Conservation (phyloP, 2,797 vertebrate species). For the Capromys pilorides region DNA sequence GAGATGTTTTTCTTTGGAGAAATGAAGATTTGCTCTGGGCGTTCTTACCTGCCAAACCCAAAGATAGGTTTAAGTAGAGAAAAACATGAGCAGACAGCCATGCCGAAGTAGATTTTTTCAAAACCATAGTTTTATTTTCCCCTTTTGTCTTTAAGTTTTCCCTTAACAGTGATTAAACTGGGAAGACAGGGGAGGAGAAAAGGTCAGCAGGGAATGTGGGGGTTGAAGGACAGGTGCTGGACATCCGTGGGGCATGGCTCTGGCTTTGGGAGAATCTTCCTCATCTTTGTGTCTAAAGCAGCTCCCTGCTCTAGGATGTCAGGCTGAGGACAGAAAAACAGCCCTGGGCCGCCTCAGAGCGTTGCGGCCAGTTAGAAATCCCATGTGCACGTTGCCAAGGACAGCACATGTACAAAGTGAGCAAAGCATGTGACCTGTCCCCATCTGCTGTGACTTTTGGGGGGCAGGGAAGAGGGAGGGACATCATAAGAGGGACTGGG, state of each 20-base stretch:
- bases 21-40: not conserved
- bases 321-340: not conserved
- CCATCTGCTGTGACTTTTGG: accelerated
- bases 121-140: not conserved
- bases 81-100: not conserved
- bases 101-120: not conserved
- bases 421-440: not conserved
- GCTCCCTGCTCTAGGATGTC: not conserved
- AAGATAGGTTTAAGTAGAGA: not conserved
- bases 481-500: not conserved
- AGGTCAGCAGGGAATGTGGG: not conserved
- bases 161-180: not conserved
- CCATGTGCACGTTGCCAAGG: not conserved
- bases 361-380: not conserved
- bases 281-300: not conserved
- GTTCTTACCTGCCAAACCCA: not conserved
- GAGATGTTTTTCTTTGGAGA: not conserved
- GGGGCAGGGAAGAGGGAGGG: not conserved
- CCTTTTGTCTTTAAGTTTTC: not conserved
- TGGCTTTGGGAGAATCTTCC: not conserved
- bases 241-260: not conserved
- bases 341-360: not conserved
- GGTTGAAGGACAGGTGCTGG: not conserved
- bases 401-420: not conserved
- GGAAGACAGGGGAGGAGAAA: not conserved